Conservation (phyloP, 2,797 vertebrate species). For the Chromobotia macracanthus region DNA sequence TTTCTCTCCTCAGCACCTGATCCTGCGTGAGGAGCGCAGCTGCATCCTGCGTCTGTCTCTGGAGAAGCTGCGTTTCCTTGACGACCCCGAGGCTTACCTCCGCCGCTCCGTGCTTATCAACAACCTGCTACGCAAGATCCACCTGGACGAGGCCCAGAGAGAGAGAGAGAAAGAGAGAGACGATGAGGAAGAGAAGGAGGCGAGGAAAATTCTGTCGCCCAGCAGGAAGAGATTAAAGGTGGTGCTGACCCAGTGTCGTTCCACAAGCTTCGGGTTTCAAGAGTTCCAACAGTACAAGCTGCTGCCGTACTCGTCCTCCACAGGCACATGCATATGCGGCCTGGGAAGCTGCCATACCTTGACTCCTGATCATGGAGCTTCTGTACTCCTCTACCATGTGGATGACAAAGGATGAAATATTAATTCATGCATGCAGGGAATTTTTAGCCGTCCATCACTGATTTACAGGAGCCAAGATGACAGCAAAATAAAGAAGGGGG, state of each 20-base stretch:
- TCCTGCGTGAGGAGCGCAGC: conserved; percentile 90
- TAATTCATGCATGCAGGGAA: background rate
- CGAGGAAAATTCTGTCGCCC: background rate
- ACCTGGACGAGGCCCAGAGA: conserved; percentile 82
- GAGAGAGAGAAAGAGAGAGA: conserved; percentile 82
- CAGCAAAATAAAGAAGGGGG: background rate
- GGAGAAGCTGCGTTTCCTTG: conserved; percentile 95
- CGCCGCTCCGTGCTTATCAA: conserved; percentile 97
- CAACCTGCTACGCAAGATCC: conserved; percentile 94
- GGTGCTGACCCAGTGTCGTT: conserved; percentile 89
- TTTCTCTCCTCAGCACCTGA: conserved; percentile 84
- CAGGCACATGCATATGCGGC: conserved; percentile 79
- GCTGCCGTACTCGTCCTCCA: conserved; percentile 84
- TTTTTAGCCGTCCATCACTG: background rate
- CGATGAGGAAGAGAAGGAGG: conserved; percentile 80
- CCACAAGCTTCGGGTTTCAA: conserved; percentile 84
- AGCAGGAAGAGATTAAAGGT: conserved; percentile 90
- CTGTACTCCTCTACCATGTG: conserved; percentile 90
- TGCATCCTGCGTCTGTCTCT: conserved; percentile 95
- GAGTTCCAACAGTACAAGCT: conserved; percentile 88
- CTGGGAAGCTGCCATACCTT: conserved; percentile 82
- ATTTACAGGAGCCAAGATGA: conserved; percentile 18
- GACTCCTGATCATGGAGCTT: conserved; percentile 81
- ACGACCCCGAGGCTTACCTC: conserved; percentile 93
- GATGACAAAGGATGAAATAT: conserved; percentile 80